Base-by-base conservation (phyloP, 2,113 vertebrate species). In the Lepus europaeus region DNA sequence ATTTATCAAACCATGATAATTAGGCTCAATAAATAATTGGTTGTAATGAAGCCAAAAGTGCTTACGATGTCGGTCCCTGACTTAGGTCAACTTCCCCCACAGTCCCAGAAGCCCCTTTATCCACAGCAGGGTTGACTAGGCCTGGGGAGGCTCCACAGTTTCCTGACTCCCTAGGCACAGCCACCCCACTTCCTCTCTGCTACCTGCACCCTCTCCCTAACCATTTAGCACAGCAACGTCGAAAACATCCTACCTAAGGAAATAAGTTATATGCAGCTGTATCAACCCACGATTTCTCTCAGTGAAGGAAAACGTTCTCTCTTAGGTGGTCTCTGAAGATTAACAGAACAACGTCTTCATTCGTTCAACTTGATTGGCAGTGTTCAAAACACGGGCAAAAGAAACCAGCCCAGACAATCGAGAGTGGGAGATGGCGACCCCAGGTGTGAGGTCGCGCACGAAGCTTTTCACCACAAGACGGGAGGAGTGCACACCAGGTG, bases 1-100 rank as follows among this genome's bases (percentile, higher is more conserved):
- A 85, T 51, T 88, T 89, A 93, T 79, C 51, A 89, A 68, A 89
- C 51, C 74, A 10, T 16, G 83, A 76, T 59, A 84, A 93, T 72
- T 56, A 73, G 22, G 16, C 29, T 82, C 59, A 69, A 31, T 88
- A 94, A 94, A 72, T 80, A 91, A 87, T 5, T 72, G 31, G 86
- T 36, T 72, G 0, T 31, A 84, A 72, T 77, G 86, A 96, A 77
- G 12, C 9, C 16, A 25, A 36, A 94, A 91, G 20, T 27, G 13
- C 49, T 79, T 91, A 69, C 22, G 51, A 80, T 76, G 9, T 25
- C 29, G 20, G 16, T 56, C 93, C 80, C 88, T 94, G 61, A 93
- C 82, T 69, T 87, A 56, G 94, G 77, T 29, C 91, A 70, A 16
- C 31, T 63, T 73, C 20, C 4, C 1, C 9, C 45, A 27, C 20